Base-by-base conservation (phyloP, 2,113 vertebrate species). In the Callipepla californica region DNA sequence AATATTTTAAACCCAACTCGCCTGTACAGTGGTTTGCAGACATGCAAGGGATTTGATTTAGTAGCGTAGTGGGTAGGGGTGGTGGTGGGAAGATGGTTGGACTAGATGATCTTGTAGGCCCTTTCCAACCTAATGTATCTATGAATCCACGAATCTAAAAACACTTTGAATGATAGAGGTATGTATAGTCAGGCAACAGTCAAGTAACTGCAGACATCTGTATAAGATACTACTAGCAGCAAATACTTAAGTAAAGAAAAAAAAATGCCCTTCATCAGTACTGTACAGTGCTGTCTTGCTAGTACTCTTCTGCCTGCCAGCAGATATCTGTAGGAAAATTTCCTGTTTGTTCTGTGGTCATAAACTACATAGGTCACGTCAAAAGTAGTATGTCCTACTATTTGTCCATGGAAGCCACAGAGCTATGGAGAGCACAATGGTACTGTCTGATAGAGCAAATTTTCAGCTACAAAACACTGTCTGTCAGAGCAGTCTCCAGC, bases 201-300 rank as follows among this genome's bases (percentile, higher is more conserved):
- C 82, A 68, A 38, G 19, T 4, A 45, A 75, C 68, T 61, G 20
- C 1, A 65, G n/a, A 40, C 13, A 36, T 19, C 6, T 34, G 4
- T 22, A 2, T 53, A 18, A 92, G 42, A 42, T 47, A 36, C 8
- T 12, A 23, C 9, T 9, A 30, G 53, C 15, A 20, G n/a, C 13
- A 85, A 23, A 13, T 55, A 17, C 1, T 48, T 19, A 15, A 7
- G 10, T 50, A 20, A 72, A 63, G 20, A 82, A 28, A 22, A 45
- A 16, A 0, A 16, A 10, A 3, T 0, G 0, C 18, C 53, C 7
- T n/a, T 81, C 36, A 12, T 78, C 26, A 5, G 2, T 65, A 21
- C 28, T 47, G 0, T 55, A 12, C 10, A 40, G 13, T 18, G 20
- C 13, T 89, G 34, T 44, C 28, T 3, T 63, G 25, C 70, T 3